These are phyloP conservation scores for Acanthosepion lycidas DNA, from an alignment of 2,888 invertebrate genomes.

Conservation along the genomic window DNA sequence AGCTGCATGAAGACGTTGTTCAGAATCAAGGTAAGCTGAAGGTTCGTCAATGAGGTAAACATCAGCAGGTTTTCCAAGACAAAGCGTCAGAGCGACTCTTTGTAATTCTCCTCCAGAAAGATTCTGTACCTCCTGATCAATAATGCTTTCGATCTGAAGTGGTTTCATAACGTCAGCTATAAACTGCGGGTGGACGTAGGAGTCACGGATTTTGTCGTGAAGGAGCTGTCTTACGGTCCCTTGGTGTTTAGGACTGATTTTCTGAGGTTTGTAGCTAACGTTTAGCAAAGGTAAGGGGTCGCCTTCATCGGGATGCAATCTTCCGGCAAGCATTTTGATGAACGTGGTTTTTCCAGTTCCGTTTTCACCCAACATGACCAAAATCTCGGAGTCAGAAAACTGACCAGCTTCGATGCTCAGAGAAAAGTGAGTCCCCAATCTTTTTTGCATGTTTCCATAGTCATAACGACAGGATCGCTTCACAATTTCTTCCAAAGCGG, in stretches of 20 bases:
- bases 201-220: constrained; percentile 97
- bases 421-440: constrained; percentile 78
- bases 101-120: constrained; percentile 99
- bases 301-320: constrained; percentile 90
- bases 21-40: constrained; percentile 98
- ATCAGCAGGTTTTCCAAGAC: constrained; percentile 98
- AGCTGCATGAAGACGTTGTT: constrained; percentile 99
- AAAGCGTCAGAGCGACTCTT: constrained; percentile 94
- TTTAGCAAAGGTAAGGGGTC: constrained; percentile 84
- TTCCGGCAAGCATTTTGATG: constrained; percentile 97
- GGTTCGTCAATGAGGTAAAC: constrained; percentile 99
- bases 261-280: constrained; percentile 99
- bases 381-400: constrained; percentile 99
- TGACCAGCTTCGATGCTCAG: constrained; percentile 90
- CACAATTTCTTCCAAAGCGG: constrained; percentile 97
- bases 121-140: constrained; percentile 98
- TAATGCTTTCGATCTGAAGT: constrained; percentile 94
- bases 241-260: constrained; percentile 97
- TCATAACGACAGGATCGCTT: constrained; percentile 97
- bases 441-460: constrained; percentile 92
- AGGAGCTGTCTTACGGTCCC: constrained; percentile 92
- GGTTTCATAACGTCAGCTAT: constrained; percentile 99
- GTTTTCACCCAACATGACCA: constrained; percentile 95
- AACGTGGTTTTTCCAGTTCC: constrained; percentile 99
- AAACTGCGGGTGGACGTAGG: constrained; percentile 97